These are phyloP conservation scores for Zaprionus ornatus DNA, from an alignment of 1,140 invertebrate species.

Conservation along the genomic window DNA sequence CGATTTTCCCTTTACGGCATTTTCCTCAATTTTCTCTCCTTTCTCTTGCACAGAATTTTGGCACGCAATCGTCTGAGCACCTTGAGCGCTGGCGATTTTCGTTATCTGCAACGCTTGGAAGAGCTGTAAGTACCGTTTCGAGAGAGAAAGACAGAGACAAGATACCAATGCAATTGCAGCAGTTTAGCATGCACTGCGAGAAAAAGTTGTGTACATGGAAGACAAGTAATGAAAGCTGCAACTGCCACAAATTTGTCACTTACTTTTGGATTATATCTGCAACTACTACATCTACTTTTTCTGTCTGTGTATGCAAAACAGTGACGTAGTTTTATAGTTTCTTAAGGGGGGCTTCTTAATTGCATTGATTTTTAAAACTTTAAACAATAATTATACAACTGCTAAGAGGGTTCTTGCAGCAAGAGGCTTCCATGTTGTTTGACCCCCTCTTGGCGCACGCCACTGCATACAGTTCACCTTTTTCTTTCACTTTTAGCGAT, in stretches of 20 bases:
- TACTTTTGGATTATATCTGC: background rate
- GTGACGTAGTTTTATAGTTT: background rate
- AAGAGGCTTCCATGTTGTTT: background rate
- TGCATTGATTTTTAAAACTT: background rate
- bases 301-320: background rate
- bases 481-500: slow-evolving; percentile 67
- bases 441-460: background rate
- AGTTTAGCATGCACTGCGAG: background rate
- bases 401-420: background rate
- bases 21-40: slow-evolving; percentile 22
- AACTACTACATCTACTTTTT: background rate
- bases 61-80: slow-evolving; percentile 73
- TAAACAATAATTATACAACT: background rate
- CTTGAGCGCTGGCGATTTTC: slow-evolving; percentile 67
- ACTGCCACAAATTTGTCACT: background rate
- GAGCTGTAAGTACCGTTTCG: slow-evolving; percentile 82
- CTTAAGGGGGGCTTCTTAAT: background rate
- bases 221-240: too few species aligned
- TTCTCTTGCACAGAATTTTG: slow-evolving; percentile 68
- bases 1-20: background rate
- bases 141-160: background rate
- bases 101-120: slow-evolving; percentile 66
- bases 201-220: background rate
- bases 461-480: background rate
- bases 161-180: background rate